phyloP scores from a whole-genome alignment of 2,797 vertebrate genomes.

The Melanotaenia trifasciata region DNA sequence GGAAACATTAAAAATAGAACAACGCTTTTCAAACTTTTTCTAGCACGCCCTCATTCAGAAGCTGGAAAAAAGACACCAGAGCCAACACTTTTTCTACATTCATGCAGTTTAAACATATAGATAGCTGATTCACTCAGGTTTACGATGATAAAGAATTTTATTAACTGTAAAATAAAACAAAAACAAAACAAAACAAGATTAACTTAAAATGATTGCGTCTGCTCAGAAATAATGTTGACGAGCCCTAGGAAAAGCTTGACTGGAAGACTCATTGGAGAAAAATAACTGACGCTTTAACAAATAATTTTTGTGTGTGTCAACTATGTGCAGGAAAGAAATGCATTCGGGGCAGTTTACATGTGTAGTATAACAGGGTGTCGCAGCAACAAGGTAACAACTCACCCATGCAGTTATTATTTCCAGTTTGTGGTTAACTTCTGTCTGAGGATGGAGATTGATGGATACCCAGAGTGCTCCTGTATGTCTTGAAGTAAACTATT shows the following conservation, averaged over 20 bases:
- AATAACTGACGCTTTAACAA: neutral
- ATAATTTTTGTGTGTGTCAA: neutral
- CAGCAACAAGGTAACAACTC: slow-evolving; percentile 46
- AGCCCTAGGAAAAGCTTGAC: neutral
- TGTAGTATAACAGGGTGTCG: slow-evolving; percentile 20
- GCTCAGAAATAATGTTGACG: slow-evolving; percentile 1
- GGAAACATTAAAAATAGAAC: neutral
- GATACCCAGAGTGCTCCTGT: slow-evolving; percentile 79
- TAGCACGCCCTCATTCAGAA: neutral
- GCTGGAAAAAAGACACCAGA: neutral
- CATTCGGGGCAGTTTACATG: slow-evolving; percentile 4
- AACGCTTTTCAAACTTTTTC: neutral
- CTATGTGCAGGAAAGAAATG: neutral
- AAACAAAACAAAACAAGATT: neutral
- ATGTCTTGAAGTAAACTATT: slow-evolving; percentile 82
- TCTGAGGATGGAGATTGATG: slow-evolving; percentile 78
- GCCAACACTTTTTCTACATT: neutral
- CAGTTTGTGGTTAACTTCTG: slow-evolving; percentile 72
- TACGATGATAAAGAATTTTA: neutral
- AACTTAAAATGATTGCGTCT: neutral
- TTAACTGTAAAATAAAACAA: neutral
- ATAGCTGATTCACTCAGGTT: neutral
- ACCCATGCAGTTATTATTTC: slow-evolving; percentile 68
- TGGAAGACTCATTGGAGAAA: neutral
- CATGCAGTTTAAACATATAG: neutral